phyloP scores from a whole-genome alignment of 1,140 invertebrate species.

The Solen grandis region DNA sequence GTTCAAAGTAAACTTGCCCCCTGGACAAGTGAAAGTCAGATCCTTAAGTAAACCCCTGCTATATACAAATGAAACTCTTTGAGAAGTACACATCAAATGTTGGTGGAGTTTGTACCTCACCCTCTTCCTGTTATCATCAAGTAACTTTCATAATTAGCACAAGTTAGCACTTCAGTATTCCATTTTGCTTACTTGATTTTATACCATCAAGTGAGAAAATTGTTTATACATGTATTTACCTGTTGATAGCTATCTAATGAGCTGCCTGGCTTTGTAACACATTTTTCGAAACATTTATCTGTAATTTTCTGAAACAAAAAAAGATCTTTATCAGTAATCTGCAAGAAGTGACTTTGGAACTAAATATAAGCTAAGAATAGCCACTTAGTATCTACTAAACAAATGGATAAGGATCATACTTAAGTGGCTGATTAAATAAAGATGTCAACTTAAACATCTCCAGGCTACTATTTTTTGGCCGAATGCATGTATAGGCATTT shows the following conservation, averaged over 20 bases:
- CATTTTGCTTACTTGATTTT: background rate
- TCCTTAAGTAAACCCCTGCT: too few relatives aligned
- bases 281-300: constrained; percentile 48
- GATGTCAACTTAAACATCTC: background rate
- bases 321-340: background rate
- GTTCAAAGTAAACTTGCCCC: too few relatives aligned
- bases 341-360: background rate
- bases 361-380: too few relatives aligned
- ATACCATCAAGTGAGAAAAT: background rate
- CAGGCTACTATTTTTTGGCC: background rate
- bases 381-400: background rate
- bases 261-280: constrained; percentile 34
- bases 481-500: background rate
- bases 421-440: background rate
- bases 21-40: too few relatives aligned
- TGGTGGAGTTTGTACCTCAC: background rate
- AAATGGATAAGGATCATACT: background rate
- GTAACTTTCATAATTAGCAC: background rate
- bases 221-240: background rate
- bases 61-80: background rate
- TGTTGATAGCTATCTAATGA: constrained; percentile 37
- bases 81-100: background rate
- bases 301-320: constrained; percentile 27
- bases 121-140: background rate
- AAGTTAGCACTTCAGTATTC: background rate